phyloP scores from a whole-genome alignment of 2,888 invertebrate genomes.

The Diaphora mendica region DNA sequence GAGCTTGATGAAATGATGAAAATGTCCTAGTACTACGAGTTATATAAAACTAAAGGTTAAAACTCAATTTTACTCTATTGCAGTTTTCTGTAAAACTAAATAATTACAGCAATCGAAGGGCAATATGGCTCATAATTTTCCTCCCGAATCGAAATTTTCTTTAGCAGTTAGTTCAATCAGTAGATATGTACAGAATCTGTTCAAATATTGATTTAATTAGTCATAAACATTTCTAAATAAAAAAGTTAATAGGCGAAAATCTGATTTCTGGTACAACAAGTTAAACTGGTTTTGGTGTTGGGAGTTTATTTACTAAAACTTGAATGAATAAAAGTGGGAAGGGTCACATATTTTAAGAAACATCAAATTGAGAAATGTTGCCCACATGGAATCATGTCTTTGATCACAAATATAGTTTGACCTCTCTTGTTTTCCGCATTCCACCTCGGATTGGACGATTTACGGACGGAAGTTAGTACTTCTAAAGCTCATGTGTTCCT shows the following conservation, averaged over 20 bases:
- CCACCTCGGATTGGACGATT: constrained; percentile 40
- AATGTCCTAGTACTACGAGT: too few species aligned
- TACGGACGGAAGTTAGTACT: constrained; percentile 45
- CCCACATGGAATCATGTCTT: constrained; percentile 63
- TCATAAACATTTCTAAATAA: neutral
- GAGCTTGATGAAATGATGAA: too few species aligned
- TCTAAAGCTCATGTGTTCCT: constrained; percentile 55
- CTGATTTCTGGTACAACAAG: neutral
- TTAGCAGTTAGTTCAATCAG: too few species aligned
- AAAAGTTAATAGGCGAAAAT: neutral
- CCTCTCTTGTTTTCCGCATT: constrained; percentile 50
- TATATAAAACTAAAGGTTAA: too few species aligned
- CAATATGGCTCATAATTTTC: neutral
- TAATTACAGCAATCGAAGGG: neutral
- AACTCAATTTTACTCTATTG: too few species aligned
- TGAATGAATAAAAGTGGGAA: constrained; percentile 9
- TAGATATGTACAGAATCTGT: too few species aligned
- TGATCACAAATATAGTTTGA: constrained; percentile 41
- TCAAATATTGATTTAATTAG: too few species aligned
- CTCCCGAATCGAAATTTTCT: neutral
- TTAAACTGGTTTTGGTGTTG: neutral
- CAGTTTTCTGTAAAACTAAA: neutral
- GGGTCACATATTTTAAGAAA: constrained; percentile 66
- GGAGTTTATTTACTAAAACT: constrained; percentile 20
- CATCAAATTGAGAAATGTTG: constrained; percentile 66